These are phyloP conservation scores for Todiramphus saurophagus DNA, from an alignment of 2,113 vertebrate species.

Conservation along the genomic window DNA sequence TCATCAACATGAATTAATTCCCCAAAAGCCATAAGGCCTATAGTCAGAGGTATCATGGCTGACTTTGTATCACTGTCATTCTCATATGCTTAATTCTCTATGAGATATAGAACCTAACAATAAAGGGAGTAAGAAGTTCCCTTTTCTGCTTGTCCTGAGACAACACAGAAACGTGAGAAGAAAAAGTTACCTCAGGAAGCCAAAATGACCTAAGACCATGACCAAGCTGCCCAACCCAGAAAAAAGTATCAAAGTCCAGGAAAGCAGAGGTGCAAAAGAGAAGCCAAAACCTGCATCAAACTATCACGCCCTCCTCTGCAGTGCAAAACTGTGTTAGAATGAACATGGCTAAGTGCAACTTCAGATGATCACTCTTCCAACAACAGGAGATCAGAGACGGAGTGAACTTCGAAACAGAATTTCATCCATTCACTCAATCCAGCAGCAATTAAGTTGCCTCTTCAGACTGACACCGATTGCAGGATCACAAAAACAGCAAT, in stretches of 20 bases:
- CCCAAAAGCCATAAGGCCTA: background rate
- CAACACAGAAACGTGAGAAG: background rate
- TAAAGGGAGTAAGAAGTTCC: background rate
- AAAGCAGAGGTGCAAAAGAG: background rate
- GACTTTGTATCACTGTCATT: background rate
- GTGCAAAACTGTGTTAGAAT: rapidly evolving
- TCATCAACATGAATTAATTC: background rate
- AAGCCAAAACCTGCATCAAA: background rate
- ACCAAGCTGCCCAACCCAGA: background rate
- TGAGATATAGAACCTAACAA: background rate
- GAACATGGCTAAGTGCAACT: background rate
- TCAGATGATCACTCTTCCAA: background rate
- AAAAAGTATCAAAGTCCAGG: background rate
- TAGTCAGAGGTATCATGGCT: background rate
- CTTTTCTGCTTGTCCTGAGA: background rate
- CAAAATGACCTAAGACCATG: background rate
- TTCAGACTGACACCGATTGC: background rate
- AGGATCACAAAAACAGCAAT: background rate
- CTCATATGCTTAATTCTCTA: background rate
- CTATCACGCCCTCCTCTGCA: background rate
- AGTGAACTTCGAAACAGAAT: background rate
- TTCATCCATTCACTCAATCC: background rate
- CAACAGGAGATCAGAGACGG: rapidly evolving
- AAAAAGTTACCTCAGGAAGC: background rate
- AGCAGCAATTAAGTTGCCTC: background rate